Conservation (phyloP, 2,797 vertebrate genomes). For the Lepus townsendii region DNA sequence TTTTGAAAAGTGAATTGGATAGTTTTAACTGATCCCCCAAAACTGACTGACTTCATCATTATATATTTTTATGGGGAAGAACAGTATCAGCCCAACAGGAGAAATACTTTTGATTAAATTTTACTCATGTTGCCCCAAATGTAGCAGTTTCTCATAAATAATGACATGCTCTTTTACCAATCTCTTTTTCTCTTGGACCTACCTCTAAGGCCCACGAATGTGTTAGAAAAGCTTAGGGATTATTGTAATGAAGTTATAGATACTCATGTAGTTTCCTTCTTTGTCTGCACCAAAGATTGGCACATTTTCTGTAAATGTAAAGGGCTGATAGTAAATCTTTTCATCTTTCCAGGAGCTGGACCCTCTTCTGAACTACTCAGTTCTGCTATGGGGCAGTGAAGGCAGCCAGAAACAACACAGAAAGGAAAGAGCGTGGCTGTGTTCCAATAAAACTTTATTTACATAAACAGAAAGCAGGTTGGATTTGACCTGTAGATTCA, state of each 20-base stretch:
- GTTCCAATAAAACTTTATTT: conserved; percentile 59
- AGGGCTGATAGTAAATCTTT: background rate
- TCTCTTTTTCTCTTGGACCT: background rate
- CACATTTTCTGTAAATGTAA: background rate
- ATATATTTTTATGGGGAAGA: background rate
- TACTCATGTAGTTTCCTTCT: background rate
- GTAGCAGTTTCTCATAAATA: conserved; percentile 44
- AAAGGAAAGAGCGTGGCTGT: background rate
- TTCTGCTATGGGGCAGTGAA: background rate
- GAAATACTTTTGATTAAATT: conserved; percentile 30
- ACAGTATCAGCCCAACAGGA: background rate
- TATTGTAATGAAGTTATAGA: background rate
- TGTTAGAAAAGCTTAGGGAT: background rate
- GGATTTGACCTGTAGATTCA: background rate
- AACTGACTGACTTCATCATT: background rate
- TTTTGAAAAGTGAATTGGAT: background rate
- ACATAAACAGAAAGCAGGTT: background rate
- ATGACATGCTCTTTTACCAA: background rate
- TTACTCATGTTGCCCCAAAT: background rate
- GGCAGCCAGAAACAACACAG: background rate
- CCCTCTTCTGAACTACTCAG: background rate
- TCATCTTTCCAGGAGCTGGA: background rate
- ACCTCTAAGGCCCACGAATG: background rate
- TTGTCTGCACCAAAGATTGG: background rate
- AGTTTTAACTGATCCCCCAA: background rate